Base-by-base conservation (phyloP, 2,888 invertebrate genomes). In the Trichogramma dendrolimi region DNA sequence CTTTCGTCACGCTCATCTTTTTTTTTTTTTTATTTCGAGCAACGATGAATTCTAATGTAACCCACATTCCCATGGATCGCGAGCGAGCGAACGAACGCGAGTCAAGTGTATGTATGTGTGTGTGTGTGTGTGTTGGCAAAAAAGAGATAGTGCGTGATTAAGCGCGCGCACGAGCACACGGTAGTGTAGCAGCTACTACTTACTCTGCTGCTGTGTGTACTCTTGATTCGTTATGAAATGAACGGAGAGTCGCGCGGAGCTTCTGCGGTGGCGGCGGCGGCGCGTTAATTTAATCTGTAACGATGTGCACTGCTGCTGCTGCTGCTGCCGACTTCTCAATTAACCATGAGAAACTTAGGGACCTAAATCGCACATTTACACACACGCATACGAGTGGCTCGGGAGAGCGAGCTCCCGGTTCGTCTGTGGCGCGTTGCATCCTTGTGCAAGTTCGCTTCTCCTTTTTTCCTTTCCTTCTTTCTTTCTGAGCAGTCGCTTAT, bases 261-360 rank as follows among this genome's bases (percentile, higher is more conserved):
- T 27, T 27, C 27, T 5, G 27, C 10, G 42, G 46, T 27, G 39
- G 49, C 51, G 43, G 44, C 5, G 6, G 40, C 5, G 40, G 38
- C 52, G 42, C 41, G 27, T 62, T 58, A 58, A 58, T 62, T 58
- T 48, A 62, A 62, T 62, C 55, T 55, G 59, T 62, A 59, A 52
- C 58, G 58, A 59, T 62, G 27, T 27, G 55, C 55, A 62, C 27
- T 27, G 3, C 27, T 27, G 27, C 14, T 14, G 14, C 14, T 14
- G 14, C 27, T 27, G 27, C 27, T 27, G 27, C 27, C 27, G 27
- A 59, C 42, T 58, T 52, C 55, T 48, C 62, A 62, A 62, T 62
- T 62, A 55, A 41, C 11, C 58, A 55, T 58, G 58, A 55, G 62
- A 62, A 62, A 55, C 44, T 14, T 14, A 62, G 54, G 27, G 58